Base-by-base conservation (phyloP, 2,113 vertebrate species). In the Aphyosemion australe region DNA sequence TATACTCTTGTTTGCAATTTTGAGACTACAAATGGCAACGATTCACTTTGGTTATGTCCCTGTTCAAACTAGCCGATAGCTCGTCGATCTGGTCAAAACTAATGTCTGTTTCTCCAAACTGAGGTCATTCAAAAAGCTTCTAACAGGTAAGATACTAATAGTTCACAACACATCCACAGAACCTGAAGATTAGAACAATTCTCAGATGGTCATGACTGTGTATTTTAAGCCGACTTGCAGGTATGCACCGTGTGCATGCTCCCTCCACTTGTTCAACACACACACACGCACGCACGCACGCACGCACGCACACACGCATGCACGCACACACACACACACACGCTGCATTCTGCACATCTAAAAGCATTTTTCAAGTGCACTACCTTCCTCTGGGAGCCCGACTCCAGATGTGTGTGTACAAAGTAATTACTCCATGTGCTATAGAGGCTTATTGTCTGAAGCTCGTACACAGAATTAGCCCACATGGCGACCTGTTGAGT, bases 381-480 rank as follows among this genome's bases (percentile, higher is more conserved):
- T 89, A 82, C 52, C 74, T 87, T 87, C 86, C 86, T 82, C 65
- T 81, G 84, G 83, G 84, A 88, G 87, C 82, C 79, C 72, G 82
- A 88, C 82, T 89, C 92, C 92, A 93, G 92, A 93, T 93, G 93
- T 93, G 86, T 90, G 89, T 90, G 90, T 83, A 92, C 90, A 89
- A 82, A 87, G 89, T 89, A 89, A 93, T 93, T 92, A 90, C 77
- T 61, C 74, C 85, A 79, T 87, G 85, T 87, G 75, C 82, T 80
- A 92, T 89, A 92, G 90, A 88, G 85, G 87, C 83, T 89, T 92
- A 91, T 93, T 93, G 93, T 93, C 85, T 86, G 84, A 90, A 85
- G 79, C 82, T 70, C 78, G 53, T 82, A 70, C 79, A 85, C 21
- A 88, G 86, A 92, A 92, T 90, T 80, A 91, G 87, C 67, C 76